A percentile compares a stretch with the other conserved stretches of the same genome.
Evolutionary conservation across 37 sponge, comb jelly and placozoan genomes (phyloP).

Genomic region (Cliona cf. orientalis): DNA sequence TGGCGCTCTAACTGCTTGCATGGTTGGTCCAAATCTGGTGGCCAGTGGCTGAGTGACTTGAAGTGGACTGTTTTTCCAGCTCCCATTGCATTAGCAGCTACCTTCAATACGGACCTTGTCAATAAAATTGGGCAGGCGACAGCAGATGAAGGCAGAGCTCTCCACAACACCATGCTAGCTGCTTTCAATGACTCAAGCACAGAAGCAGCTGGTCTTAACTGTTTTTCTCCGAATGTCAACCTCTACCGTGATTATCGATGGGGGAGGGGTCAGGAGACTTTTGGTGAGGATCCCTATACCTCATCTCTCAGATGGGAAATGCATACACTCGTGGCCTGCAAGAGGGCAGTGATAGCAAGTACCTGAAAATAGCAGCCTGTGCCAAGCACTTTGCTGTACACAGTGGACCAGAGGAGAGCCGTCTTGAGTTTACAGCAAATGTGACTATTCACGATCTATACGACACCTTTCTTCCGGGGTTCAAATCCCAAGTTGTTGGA

Average conservation of each 20-base stretch:
- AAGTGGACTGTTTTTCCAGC: slow-evolving; percentile 86
- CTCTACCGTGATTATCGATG: slow-evolving; percentile 76
- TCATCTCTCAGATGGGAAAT: slow-evolving; percentile 51
- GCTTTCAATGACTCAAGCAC: slow-evolving; percentile 62
- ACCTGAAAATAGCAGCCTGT: slow-evolving; percentile 74
- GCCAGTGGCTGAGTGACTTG: slow-evolving; percentile 47
- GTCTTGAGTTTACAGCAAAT: slow-evolving; percentile 49
- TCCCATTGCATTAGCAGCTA: slow-evolving; percentile 74
- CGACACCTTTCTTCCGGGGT: slow-evolving; percentile 71
- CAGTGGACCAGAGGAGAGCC: slow-evolving; percentile 71
- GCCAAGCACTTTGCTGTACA: slow-evolving; percentile 78
- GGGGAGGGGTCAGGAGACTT: slow-evolving; percentile 77
- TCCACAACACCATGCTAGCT: slow-evolving; percentile 75
- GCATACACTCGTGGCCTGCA: slow-evolving; percentile 71
- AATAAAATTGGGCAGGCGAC: slow-evolving; percentile 49
- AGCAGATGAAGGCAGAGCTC: slow-evolving; percentile 72
- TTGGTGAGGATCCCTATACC: slow-evolving; percentile 78
- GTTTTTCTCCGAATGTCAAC: slow-evolving; percentile 86
- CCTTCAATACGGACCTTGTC: slow-evolving; percentile 62
- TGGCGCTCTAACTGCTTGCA: slow-evolving; percentile 87
- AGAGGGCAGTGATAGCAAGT: slow-evolving; percentile 52
- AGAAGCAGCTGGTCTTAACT: slow-evolving; percentile 85
- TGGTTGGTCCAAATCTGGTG: slow-evolving; percentile 73
- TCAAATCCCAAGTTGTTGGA: slow-evolving; percentile 75
- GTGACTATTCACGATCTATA: slow-evolving; percentile 69